Base-by-base conservation (phyloP, 1,140 invertebrate genomes). In the Calliphora vicina region DNA sequence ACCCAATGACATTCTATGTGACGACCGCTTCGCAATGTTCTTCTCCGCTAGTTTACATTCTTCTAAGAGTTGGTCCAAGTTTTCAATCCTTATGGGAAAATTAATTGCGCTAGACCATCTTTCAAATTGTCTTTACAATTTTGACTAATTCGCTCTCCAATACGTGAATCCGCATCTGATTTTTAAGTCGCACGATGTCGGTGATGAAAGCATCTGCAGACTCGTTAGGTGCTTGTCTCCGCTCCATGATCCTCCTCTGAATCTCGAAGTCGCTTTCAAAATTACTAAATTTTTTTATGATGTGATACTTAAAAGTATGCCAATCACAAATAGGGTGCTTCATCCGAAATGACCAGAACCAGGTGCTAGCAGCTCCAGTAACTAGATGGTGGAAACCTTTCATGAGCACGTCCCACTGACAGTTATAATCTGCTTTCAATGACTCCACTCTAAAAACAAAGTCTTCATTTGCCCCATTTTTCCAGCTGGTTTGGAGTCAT, bases 61-160 rank as follows among this genome's bases (percentile, higher is more conserved):
- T 26, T 43, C 8, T 1, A 20, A 23, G n/a, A 78, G 26, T 1
- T 78, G 6, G 5, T 43, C 35, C 3, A 78, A 12, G 35, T 10
- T 23, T 6, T 25, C 12, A 2, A 78, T 25, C 1, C 42, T n/a
- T 0, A 17, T 20, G 9, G 74, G 43, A 43, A 78, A 78, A 78
- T 1, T 6, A 43, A n/a, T 42, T 78, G 74, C 0, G 35, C 8
- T 23, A 78, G 10, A 15, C 25, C 26, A 2, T 25, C 10, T 13
- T 78, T 78, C 2, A 78, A 17, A 43, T 78, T 78, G 17, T 25
- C 74, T 76, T 42, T 43, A 78, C 23, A 2, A 78, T 78, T 45
- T 45, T 26, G 1, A 78, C 74, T 15, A 78, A 6, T 17, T 78
- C 74, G 4, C 23, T n/a, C 13, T 78, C 74, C 2, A 1, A 1